Evolutionary conservation across 2,113 vertebrate genomes (phyloP), one percentile per base, ranked within the genome.

Genomic region (Atractosteus spatula): DNA sequence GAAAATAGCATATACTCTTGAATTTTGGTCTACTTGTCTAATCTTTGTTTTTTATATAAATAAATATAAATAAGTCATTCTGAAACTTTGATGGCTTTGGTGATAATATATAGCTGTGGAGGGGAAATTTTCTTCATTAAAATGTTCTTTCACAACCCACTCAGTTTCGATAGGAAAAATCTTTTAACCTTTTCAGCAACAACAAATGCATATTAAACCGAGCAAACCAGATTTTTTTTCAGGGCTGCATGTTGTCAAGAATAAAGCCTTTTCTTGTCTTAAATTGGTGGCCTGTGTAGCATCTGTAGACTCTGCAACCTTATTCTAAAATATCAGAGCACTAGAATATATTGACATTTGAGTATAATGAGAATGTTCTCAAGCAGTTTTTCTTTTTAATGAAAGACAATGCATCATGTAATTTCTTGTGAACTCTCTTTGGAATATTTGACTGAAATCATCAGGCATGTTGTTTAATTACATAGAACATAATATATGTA

Each of bases 1-100:
- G 86, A 87, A 84, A 85, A 85, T 89, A 90, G 84, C 84, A 78
- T 83, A 79, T 86, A 85, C 29, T 29, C 29, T 29, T 29, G 86
- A 90, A 73, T 83, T 88, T 80, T 56, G 85, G 83, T 89, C 83
- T 90, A 92, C 91, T 90, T 90, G 92, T 94, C 91, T 93, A 89
- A 94, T 94, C 89, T 93, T 95, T 96, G 94, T 96, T 95, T 97
- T 92, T 91, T 85, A 81, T 95, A 96, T 95, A 97, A 97, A 98
- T 98, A 98, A 94, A 97, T 96, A 92, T 90, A 94, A 89, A 95
- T 90, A 93, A 95, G 89, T 98, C 95, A 98, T 94, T 96, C 84
- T 96, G 96, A 99, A 99, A 99, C 96, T 89, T 44, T 87, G 95
- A 96, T 97, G 94, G 93, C 95, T 96, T 94, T 93, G 94, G 93